Evolutionary conservation across 2,797 vertebrate species (phyloP).

Genomic region (Chrysolophus pictus): DNA sequence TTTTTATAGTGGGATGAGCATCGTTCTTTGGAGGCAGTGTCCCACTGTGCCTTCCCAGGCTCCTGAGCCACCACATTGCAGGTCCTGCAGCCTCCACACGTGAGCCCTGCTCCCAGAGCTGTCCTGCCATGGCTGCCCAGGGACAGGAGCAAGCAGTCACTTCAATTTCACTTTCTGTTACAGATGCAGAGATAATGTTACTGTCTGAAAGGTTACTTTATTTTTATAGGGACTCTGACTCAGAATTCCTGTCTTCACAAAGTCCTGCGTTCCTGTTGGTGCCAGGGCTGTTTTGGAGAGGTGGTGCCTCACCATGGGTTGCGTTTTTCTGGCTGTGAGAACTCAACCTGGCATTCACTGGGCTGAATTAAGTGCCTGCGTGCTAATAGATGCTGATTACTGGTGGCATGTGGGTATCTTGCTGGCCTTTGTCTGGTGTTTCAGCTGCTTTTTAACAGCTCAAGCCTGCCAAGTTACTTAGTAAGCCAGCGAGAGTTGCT

Average conservation of each 20-base stretch:
- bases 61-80: background rate
- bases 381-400: background rate
- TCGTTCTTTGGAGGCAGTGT: background rate
- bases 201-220: background rate
- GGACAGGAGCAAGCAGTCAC: background rate
- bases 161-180: constrained; percentile 44
- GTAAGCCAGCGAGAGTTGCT: background rate
- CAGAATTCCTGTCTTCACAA: background rate
- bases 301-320: background rate
- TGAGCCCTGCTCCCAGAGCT: rapidly evolving
- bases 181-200: background rate
- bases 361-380: background rate
- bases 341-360: background rate
- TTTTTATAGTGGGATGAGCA: background rate
- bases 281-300: background rate
- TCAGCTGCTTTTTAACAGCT: background rate
- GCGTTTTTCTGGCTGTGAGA: background rate
- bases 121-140: background rate
- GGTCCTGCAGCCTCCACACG: background rate
- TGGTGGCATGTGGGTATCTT: background rate
- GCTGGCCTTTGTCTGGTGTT: background rate
- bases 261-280: background rate
- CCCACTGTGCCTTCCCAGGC: background rate
- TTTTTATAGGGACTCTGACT: constrained; percentile 9
- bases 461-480: background rate